Conservation (phyloP, 2,113 vertebrate genomes). For the Chamaea fasciata region DNA sequence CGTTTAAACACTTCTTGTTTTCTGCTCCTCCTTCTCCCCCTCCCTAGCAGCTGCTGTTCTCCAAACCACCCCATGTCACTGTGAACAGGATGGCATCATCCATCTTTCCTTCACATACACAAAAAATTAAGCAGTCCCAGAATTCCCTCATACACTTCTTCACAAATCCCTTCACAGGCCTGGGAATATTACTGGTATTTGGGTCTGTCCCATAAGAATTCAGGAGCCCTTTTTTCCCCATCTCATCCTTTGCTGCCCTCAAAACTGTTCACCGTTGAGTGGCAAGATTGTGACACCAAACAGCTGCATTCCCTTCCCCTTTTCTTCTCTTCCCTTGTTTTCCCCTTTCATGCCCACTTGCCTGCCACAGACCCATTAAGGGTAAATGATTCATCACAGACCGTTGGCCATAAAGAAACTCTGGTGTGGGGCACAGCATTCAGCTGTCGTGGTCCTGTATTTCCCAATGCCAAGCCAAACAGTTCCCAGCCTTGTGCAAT, state of each 20-base stretch:
- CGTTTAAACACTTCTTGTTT: background rate
- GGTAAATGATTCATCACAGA: conserved; percentile 15
- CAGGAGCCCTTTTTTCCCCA: background rate
- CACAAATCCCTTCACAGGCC: background rate
- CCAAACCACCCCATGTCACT: background rate
- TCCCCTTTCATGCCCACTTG: background rate
- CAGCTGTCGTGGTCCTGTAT: background rate
- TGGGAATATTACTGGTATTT: background rate
- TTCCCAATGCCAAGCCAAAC: background rate
- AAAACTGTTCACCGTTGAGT: background rate
- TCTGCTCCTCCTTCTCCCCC: background rate
- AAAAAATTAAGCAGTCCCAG: background rate
- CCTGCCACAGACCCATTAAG: background rate
- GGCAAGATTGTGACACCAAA: conserved; percentile 21
- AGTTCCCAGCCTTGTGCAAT: background rate
- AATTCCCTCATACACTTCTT: background rate
- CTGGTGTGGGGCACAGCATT: background rate
- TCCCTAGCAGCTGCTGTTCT: background rate
- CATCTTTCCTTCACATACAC: background rate
- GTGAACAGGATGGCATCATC: background rate
- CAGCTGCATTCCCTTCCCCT: background rate
- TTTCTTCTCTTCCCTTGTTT: background rate
- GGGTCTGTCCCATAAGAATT: background rate
- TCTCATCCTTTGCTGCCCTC: background rate
- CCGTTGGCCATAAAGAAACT: background rate